These are phyloP conservation scores for Corticium candelabrum DNA, from an alignment of 37 sponge, comb jelly and placozoan genomes.

Conservation along the genomic window DNA sequence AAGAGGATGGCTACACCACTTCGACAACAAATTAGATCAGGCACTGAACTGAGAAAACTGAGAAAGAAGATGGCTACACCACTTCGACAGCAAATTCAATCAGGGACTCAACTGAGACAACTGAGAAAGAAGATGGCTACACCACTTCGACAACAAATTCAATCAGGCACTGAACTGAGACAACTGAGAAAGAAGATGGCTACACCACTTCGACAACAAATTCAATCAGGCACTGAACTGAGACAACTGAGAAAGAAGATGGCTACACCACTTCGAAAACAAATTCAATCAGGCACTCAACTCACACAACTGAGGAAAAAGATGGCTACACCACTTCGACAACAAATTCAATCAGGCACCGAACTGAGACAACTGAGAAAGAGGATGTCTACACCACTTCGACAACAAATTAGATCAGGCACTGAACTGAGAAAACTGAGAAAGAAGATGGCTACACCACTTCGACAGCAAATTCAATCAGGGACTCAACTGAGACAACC, in stretches of 20 bases:
- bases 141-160: constrained; percentile 45
- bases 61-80: constrained; percentile 37
- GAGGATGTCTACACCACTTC: no score
- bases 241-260: constrained; percentile 12
- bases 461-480: constrained; percentile 7
- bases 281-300: constrained; percentile 25
- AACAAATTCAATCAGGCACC: constrained; percentile 20
- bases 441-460: no score
- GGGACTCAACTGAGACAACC: constrained; percentile 6
- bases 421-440: no score
- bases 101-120: constrained; percentile 23
- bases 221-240: constrained; percentile 25
- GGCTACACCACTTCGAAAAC: constrained; percentile 47
- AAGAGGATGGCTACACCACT: constrained; percentile 46
- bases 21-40: constrained; percentile 31
- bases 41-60: constrained; percentile 24
- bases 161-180: constrained; percentile 14
- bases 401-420: no score
- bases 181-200: constrained; percentile 36
- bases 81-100: constrained; percentile 35
- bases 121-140: constrained; percentile 41
- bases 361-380: neutral
- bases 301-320: constrained; percentile 30
- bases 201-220: constrained; percentile 48
- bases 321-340: constrained; percentile 48